A percentile compares a stretch with the other conserved stretches of the same genome.
Conservation (phyloP, 2,113 vertebrate species). For the Tursiops truncatus region DNA sequence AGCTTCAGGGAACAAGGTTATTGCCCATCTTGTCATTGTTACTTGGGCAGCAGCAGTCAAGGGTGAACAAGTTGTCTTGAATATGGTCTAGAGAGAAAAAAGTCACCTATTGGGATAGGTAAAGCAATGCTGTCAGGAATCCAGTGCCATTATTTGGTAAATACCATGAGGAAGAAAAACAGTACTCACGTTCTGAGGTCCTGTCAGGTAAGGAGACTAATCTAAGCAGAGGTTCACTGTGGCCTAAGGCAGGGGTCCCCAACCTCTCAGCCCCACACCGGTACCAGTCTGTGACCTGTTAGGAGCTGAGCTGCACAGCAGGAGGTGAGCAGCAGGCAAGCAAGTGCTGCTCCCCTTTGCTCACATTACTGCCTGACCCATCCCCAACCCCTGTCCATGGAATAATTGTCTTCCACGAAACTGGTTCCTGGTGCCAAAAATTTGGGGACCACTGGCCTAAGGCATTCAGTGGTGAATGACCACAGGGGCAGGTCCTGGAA, state of each 20-base stretch:
- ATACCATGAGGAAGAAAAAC: neutral
- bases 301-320: too few relatives aligned
- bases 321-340: too few relatives aligned
- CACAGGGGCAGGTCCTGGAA: neutral
- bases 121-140: neutral
- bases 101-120: neutral
- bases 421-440: too few relatives aligned
- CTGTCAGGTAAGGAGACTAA: neutral
- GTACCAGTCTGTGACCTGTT: too few relatives aligned
- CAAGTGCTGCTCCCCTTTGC: too few relatives aligned
- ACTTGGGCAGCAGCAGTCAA: neutral
- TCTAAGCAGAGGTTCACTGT: neutral
- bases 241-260: too few relatives aligned
- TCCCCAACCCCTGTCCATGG: fast-evolving
- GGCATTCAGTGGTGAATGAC: neutral
- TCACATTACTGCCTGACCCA: too few relatives aligned
- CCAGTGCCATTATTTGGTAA: conserved; percentile 8
- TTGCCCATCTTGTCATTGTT: neutral
- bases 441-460: too few relatives aligned
- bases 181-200: neutral
- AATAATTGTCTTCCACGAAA: too few relatives aligned
- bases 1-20: conserved; percentile 17
- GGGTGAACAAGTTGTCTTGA: conserved; percentile 18
- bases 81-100: neutral
- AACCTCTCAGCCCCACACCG: fast-evolving